Evolutionary conservation across 1,140 invertebrate species (phyloP), one percentile per base, ranked within the genome.

Genomic region (Glomeris maerens): DNA sequence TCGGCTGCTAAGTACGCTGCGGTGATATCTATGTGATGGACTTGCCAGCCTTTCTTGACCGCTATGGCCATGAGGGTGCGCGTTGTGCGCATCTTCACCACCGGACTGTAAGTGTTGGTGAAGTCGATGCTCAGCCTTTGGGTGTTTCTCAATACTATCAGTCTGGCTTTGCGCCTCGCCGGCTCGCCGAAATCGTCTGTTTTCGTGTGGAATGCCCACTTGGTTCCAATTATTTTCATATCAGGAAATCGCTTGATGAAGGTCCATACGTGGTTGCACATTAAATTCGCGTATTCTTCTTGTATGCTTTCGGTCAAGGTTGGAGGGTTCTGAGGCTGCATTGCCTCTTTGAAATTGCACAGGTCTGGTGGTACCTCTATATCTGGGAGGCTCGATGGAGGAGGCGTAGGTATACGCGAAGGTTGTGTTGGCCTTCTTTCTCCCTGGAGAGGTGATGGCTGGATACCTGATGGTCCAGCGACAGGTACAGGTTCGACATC

Each of bases 171-270:
- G 22, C 40, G 55, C 26, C 46, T 31, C 5, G 50, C 29, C 2
- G 54, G 45, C 3, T 13, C 40, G n/a, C 55, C 52, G 45, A 53
- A 22, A 45, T 25, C 1, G 29, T 51, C 38, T 23, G n/a, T 29
- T 29, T 57, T 57, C 3, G 45, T 21, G 25, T 31, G 41, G 22
- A 45, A 57, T 21, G 56, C 51, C 54, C 52, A 57, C 13, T 38
- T 49, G 52, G 45, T 46, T 40, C 27, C 7, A 23, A 53, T 40
- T 10, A 22, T 7, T 22, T 39, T 38, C 13, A n/a, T 25, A 14
- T 41, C 22, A 13, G 31, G 31, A 13, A 36, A 13, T 36, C 10
- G 10, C 31, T 36, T 36, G 10, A 17, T 10, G 10, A 36, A 10
- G 31, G 31, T 36, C 31, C 31, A 36, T n/a, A n/a, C n/a, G n/a